A percentile compares a stretch with the other conserved stretches of the same genome.
Evolutionary conservation across 2,888 invertebrate genomes (phyloP).

Genomic region (Hirtodrosophila cameraria): DNA sequence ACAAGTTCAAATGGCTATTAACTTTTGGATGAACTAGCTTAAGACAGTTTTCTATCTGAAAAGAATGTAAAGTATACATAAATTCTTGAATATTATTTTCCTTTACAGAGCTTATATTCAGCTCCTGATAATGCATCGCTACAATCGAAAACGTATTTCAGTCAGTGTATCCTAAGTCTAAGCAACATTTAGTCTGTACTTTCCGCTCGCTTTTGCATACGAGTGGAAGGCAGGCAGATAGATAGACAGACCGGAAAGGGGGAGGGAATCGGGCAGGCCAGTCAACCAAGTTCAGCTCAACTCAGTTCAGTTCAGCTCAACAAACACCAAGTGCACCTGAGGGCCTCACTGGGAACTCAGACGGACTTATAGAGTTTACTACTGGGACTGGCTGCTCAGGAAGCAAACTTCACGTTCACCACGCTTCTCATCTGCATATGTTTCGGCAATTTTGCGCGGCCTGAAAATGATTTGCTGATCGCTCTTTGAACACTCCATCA

Average conservation of each 20-base stretch:
- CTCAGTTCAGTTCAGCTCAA: constrained; percentile 26
- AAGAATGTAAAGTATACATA: too few species aligned
- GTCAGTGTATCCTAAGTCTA: constrained; percentile 29
- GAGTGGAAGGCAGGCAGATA: constrained; percentile 42
- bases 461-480: constrained; percentile 83
- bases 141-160: background rate
- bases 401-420: constrained; percentile 50
- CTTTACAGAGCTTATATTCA: too few species aligned
- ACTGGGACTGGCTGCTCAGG: constrained; percentile 48
- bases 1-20: too few species aligned
- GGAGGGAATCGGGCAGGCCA: constrained; percentile 17
- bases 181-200: background rate
- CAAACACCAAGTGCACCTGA: constrained; percentile 70
- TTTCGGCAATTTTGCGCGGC: constrained; percentile 75
- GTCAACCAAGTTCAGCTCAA: too few species aligned
- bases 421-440: constrained; percentile 74
- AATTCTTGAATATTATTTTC: too few species aligned
- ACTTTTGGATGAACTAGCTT: too few species aligned
- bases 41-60: too few species aligned
- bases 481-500: constrained; percentile 83
- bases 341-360: constrained; percentile 53
- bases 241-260: too few species aligned
- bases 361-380: constrained; percentile 41
- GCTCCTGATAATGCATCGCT: too few species aligned
- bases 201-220: constrained; percentile 25